Base-by-base conservation (phyloP, 1,140 invertebrate species). In the Drosophila neocordata region DNA sequence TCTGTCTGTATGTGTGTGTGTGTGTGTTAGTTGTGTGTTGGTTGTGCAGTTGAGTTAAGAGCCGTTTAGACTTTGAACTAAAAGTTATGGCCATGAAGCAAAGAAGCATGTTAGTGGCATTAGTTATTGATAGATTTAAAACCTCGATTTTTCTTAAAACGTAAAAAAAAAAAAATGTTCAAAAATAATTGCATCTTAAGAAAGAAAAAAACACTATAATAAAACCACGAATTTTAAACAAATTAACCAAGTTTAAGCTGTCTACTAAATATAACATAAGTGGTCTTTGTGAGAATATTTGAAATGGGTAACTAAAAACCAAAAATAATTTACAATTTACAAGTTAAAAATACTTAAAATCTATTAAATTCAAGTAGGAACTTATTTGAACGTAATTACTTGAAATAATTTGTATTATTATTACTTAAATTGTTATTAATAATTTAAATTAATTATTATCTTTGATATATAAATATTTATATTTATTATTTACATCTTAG, bases 1-100 rank as follows among this genome's bases (percentile, higher is more conserved):
- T 24, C n/a, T 1, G 24, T 24, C 2, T 2, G 24, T 24, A 4
- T 24, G 24, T 84, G 85, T 84, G 85, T 84, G 73, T 55, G 44
- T 15, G 13, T 20, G 44, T 18, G 44, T 31, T 2, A 4, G 15
- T 9, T 48, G 15, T 48, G 44, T 48, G 44, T 44, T 55, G 59
- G 48, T 44, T 65, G 72, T 58, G 35, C 60, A 37, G 51, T 58
- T 65, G 55, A 64, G 64, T 74, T 74, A 73, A 34, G 63, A 74
- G 56, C 18, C 64, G 72, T 75, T 75, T 73, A 44, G 37, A 68
- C 27, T 31, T 44, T 41, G 63, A 56, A 27, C 37, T n/a, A 60
- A 66, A 41, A 75, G 57, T 75, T 75, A 79, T 66, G 69, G 58
- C 41, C 22, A 62, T 51, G 37, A 56, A 71, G 57, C 62, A 15